Base-by-base conservation (phyloP, 2,888 invertebrate genomes). In the Xestia ashworthii region DNA sequence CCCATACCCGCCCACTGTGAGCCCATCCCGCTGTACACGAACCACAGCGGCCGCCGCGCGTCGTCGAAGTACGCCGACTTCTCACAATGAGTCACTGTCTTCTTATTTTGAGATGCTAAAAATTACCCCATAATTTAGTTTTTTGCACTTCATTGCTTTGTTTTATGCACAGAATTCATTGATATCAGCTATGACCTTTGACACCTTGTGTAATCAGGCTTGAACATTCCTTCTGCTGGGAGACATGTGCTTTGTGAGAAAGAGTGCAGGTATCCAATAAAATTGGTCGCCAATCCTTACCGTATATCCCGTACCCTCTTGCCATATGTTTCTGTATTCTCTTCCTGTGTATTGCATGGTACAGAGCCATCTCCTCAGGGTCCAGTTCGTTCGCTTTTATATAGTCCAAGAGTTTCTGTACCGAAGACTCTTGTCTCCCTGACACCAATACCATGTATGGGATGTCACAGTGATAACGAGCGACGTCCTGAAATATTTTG, bases 21-120 rank as follows among this genome's bases (percentile, higher is more conserved):
- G 32, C 32, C 32, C 32, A 98, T 98, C 8, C 98, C 98, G 81
- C 98, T 97, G 95, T 98, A 98, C 78, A 98, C 97, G 92, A 97
- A 98, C 97, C 98, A 98, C n/a, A 98, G 93, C 12, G 98, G 97
- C 95, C 95, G 87, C 11, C 19, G 66, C 5, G 44, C 25, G 11
- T 66, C 66, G 66, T 46, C 44, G n/a, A 46, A 66, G 66, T 66
- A 66, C 1, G 44, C n/a, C 1, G 19, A 8, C 19, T 66, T 44
- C 44, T 66, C 44, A 66, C 66, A 16, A n/a, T 44, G n/a, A 8
- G 44, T 32, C 9, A 67, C 32, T 22, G 67, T 67, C 22, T 48
- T 48, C 48, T 67, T 44, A 25, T 67, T 67, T 46, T 46, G 46
- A 25, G 66, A 67, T 25, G 46, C 66, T 67, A 25, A 46, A 67